Evolutionary conservation across 1,140 invertebrate species (phyloP), one percentile per base, ranked within the genome.

Genomic region (Cepaea nemoralis): DNA sequence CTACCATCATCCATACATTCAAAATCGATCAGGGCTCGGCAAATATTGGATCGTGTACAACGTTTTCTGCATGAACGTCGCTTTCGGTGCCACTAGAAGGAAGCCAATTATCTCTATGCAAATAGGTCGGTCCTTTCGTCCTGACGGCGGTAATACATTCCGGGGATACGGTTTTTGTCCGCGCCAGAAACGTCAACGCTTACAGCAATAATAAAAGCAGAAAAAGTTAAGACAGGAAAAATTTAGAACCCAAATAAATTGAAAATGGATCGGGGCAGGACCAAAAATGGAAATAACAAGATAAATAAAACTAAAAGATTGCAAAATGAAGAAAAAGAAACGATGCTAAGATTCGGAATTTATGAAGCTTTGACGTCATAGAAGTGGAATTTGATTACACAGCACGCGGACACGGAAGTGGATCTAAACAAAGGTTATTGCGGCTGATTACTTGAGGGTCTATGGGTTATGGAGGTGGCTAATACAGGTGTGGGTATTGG

Each of bases 101-200:
- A 63, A 27, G n/a, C 59, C 59, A 63, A 63, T 63, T 63, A 63
- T 63, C 59, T 63, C 59, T 31, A 63, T 31, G 59, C 59, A 63
- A 63, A 63, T 63, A 63, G n/a, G 22, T 31, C 16, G 59, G 59
- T 63, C 2, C 59, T 63, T 63, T 27, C 59, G n/a, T 8, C 5
- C 10, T 63, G n/a, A 31, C 10, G n/a, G 5, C 2, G 59, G 33
- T 63, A 63, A 63, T 63, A 63, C 27, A 27, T 10, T 63, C 27
- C 59, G n/a, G n/a, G 59, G 27, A 63, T 63, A 31, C n/a, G 16
- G 12, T 63, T 63, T 27, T 63, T 8, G 0, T 3, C 8, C 59
- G n/a, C 59, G 10, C 6, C 1, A 63, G 59, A 63, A 63, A 1
- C 27, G 59, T 12, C n/a, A 27, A 5, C 10, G 16, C 6, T 31